These are phyloP conservation scores for Schizothorax lantsangensis DNA, from an alignment of 2,797 vertebrate species.

Conservation along the genomic window DNA sequence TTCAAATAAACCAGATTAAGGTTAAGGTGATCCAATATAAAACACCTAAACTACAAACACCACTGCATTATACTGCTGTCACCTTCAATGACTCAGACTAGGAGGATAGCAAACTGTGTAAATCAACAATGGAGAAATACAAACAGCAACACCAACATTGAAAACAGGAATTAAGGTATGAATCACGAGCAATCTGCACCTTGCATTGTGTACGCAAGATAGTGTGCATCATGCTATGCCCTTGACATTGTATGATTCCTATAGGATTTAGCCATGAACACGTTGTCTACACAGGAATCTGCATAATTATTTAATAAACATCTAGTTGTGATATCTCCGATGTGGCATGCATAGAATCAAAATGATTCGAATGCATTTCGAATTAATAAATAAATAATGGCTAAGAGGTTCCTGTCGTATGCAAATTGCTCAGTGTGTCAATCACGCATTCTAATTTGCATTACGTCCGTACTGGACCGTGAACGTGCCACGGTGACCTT, in stretches of 20 bases:
- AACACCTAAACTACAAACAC: slow-evolving; percentile 25
- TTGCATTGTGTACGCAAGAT: slow-evolving; percentile 5
- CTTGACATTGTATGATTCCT: slow-evolving; percentile 46
- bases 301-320: neutral
- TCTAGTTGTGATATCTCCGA: neutral
- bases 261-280: neutral
- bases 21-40: neutral
- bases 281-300: neutral
- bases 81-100: slow-evolving; percentile 43
- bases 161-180: neutral
- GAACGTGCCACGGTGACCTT: slow-evolving; percentile 58
- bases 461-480: slow-evolving; percentile 17
- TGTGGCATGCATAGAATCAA: neutral
- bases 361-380: slow-evolving; percentile 2
- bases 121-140: slow-evolving; percentile 14
- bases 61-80: slow-evolving; percentile 41
- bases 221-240: slow-evolving; percentile 25
- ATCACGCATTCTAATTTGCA: slow-evolving; percentile 44
- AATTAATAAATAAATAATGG: neutral
- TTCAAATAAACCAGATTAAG: neutral
- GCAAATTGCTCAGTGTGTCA: slow-evolving; percentile 44
- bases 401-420: slow-evolving; percentile 26
- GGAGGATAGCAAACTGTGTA: slow-evolving; percentile 14
- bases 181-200: slow-evolving; percentile 3
- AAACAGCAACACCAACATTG: slow-evolving; percentile 12